Base-by-base conservation (phyloP, 2,888 invertebrate species). In the Lissocephala sabroskyi region DNA sequence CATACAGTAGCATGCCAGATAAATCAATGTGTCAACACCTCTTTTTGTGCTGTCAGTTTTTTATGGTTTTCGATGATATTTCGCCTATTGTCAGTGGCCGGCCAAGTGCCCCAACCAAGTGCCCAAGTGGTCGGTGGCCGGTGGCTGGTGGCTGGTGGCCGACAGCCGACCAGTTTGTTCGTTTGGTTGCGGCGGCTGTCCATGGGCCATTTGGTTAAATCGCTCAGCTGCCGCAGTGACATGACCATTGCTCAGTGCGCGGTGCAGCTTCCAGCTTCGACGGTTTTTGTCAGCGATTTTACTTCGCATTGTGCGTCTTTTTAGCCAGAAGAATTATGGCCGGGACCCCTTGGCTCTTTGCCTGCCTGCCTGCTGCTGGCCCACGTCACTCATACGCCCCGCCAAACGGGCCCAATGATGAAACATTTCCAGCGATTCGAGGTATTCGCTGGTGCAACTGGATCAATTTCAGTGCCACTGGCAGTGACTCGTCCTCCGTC, bases 1-100 rank as follows among this genome's bases (percentile, higher is more conserved):
- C n/a, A n/a, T n/a, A 77, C 80, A 74, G 80, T 81, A 80, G 80
- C 81, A 79, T 82, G 79, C 78, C 79, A 83, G 83, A 82, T 82
- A 82, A 82, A 82, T 82, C 82, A 82, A 83, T 78, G 83, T 82
- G 82, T 82, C 82, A 83, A 82, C 82, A 82, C 82, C 82, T 82
- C 82, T 82, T 82, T 82, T 81, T 81, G 82, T 81, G 76, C 82
- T 82, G 82, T 82, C 82, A 83, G 78, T 79, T 81, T 82, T 71
- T 82, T 81, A 80, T 82, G 81, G 78, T 74, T 79, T 78, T 75
- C 75, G 75, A 80, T 79, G 80, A 80, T 81, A 80, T 80, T 80
- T 79, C 75, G 77, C 76, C 81, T 82, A 81, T 82, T 82, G 81
- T 81, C 77, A 78, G 50, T 33, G 14, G 65, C 56, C 54, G 39